Percentiles rank a stretch among this genome's conserved stretches.
phyloP scores from a whole-genome alignment of 2,888 invertebrate species.

The Nemurella pictetii region DNA sequence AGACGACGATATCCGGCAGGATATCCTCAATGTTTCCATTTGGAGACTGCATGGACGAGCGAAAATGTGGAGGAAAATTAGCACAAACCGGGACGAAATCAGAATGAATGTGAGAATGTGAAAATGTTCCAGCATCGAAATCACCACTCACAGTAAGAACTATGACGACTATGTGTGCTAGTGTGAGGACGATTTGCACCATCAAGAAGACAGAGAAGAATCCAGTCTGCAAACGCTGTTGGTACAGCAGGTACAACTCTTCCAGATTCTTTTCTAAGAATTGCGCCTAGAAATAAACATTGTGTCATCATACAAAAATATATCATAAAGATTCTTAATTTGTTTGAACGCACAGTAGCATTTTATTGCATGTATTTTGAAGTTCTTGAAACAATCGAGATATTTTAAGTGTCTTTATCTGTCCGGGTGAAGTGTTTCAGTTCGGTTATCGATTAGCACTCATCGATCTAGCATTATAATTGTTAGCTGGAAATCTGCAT shows the following conservation, averaged over 20 bases:
- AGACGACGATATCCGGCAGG: conserved; percentile 55
- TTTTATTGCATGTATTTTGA: background rate
- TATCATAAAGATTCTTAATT: background rate
- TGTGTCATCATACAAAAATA: conserved; percentile 44
- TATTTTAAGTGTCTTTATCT: background rate
- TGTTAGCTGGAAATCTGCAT: background rate
- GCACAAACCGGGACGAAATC: background rate
- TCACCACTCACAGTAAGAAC: conserved; percentile 53
- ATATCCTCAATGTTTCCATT: conserved; percentile 49
- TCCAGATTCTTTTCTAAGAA: conserved; percentile 75
- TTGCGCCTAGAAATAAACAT: conserved; percentile 63
- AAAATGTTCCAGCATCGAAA: too few relatives aligned
- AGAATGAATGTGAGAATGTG: too few relatives aligned
- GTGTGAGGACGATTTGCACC: conserved; percentile 66
- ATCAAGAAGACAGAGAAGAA: conserved; percentile 76
- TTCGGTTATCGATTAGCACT: background rate
- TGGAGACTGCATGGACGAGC: conserved; percentile 28
- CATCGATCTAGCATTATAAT: background rate
- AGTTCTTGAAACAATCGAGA: background rate
- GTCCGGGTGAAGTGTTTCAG: background rate
- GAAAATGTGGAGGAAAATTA: background rate
- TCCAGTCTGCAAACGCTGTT: conserved; percentile 75
- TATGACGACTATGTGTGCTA: conserved; percentile 63
- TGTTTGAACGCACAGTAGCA: background rate
- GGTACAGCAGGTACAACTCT: conserved; percentile 73